Base-by-base conservation (phyloP, 1,140 invertebrate species). In the Fragariocoptes setiger region DNA sequence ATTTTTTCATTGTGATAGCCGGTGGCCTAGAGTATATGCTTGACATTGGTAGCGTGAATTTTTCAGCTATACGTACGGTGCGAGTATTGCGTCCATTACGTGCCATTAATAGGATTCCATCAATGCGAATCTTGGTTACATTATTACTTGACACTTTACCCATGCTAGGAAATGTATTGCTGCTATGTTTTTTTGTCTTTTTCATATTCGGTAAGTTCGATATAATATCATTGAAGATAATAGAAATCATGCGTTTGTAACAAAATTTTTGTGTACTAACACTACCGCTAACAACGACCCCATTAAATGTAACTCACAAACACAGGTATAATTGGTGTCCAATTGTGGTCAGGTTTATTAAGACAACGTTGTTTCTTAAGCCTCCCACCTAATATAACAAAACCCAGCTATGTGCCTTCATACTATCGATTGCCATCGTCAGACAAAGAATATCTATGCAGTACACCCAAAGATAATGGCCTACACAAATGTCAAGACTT, bases 181-280 rank as follows among this genome's bases (percentile, higher is more conserved):
- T 99, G 35, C 63, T 99, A 35, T 97, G 90, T 62, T 99, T 99
- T 66, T 99, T 99, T 64, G 88, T 97, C 31, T 99, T 99, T 69
- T 99, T 99, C 68, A 97, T 97, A 55, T 99, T 99, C 56, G 90
- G 92, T n/a, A n/a, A n/a, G n/a, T n/a, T n/a, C n/a, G n/a, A n/a
- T n/a, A n/a, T n/a, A 37, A n/a, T n/a, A n/a, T n/a, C n/a, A n/a
- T n/a, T n/a, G n/a, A n/a, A n/a, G n/a, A n/a, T n/a, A n/a, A n/a
- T n/a, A n/a, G n/a, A n/a, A n/a, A n/a, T n/a, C n/a, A n/a, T n/a
- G n/a, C n/a, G n/a, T n/a, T n/a, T n/a, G n/a, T n/a, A n/a, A n/a
- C n/a, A n/a, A n/a, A n/a, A n/a, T n/a, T n/a, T n/a, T n/a, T n/a
- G n/a, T n/a, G n/a, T n/a, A n/a, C n/a, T n/a, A n/a, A n/a, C n/a